Evolutionary conservation across 2,888 invertebrate genomes (phyloP), one percentile per base, ranked within the genome.

Genomic region (Aromia moschata): DNA sequence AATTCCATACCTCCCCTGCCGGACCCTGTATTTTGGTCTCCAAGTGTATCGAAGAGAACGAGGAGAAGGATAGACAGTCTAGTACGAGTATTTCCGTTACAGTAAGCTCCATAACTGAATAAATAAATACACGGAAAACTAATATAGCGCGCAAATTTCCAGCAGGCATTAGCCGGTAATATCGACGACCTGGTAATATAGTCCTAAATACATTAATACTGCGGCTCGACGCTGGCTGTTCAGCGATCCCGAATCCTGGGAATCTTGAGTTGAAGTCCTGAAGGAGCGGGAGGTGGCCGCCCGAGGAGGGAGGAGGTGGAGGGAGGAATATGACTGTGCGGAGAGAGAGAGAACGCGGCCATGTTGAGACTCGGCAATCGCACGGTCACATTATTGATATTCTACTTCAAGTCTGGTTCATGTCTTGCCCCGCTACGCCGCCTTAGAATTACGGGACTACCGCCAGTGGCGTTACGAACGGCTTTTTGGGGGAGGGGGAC

Each of bases 331-430:
- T 53, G 65, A n/a, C n/a, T n/a, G n/a, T n/a, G n/a, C n/a, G n/a
- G n/a, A n/a, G n/a, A n/a, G 66, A 62, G 69, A 65, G 69, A 68
- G 68, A 51, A 44, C 37, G 71, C 72, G 68, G 75, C 75, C 76
- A 75, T 76, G 72, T 76, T 76, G 74, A 70, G 71, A 68, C 76
- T 76, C 74, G 74, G 76, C 77, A 78, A 78, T 77, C 78, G 77
- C 79, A 77, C 78, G 79, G 78, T 79, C 79, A 78, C 78, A 80
- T 79, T 79, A 79, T 80, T 80, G 80, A 80, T 80, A 80, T 80
- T 79, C 79, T 74, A 77, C 77, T 79, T 77, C 71, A 77, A 77
- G 77, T 78, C 78, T 77, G 77, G 76, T 78, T 77, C 77, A 74
- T 77, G 77, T 77, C 74, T 75, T 74, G 72, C 57, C 62, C 55